A percentile compares a stretch with the other conserved stretches of the same genome.
These are phyloP conservation scores for Drosophila kepulauana DNA, from an alignment of 1,140 invertebrate genomes.

Conservation along the genomic window DNA sequence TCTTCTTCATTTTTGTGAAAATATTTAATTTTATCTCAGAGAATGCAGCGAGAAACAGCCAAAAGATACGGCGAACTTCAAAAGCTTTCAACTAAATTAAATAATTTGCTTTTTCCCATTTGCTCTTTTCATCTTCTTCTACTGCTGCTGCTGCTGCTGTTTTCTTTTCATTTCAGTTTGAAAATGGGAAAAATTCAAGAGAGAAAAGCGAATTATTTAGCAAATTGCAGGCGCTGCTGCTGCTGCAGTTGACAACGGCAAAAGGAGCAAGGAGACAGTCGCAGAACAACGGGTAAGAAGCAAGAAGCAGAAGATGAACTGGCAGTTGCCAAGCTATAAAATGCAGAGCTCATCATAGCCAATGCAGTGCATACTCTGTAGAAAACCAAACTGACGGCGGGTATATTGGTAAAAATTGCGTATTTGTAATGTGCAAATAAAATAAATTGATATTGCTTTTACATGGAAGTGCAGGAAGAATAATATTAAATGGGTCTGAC, in stretches of 20 bases:
- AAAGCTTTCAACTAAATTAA: constrained; percentile 80
- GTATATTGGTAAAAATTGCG: background rate
- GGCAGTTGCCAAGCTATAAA: constrained; percentile 9
- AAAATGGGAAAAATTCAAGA: constrained; percentile 17
- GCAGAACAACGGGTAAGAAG: background rate
- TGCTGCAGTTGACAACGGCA: constrained; percentile 13
- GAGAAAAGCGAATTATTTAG: constrained; percentile 23
- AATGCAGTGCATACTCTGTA: background rate
- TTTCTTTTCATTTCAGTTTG: constrained; percentile 38
- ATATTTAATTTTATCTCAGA: constrained; percentile 73
- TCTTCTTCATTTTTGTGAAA: constrained; percentile 35
- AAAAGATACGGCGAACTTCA: constrained; percentile 52
- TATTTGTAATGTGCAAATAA: background rate
- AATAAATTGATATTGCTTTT: background rate
- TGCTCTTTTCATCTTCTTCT: background rate
- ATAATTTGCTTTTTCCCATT: constrained; percentile 54
- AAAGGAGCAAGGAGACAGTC: background rate
- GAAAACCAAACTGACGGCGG: background rate
- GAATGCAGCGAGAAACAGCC: constrained; percentile 48
- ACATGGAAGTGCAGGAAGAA: too few species aligned
- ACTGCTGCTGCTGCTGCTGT: background rate
- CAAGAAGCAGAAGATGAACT: constrained; percentile 18
- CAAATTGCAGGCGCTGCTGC: constrained; percentile 2
- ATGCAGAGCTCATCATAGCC: constrained; percentile 2
- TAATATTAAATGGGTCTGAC: background rate